Base-by-base conservation (phyloP, 2,888 invertebrate genomes). In the Parnassius glacialis region DNA sequence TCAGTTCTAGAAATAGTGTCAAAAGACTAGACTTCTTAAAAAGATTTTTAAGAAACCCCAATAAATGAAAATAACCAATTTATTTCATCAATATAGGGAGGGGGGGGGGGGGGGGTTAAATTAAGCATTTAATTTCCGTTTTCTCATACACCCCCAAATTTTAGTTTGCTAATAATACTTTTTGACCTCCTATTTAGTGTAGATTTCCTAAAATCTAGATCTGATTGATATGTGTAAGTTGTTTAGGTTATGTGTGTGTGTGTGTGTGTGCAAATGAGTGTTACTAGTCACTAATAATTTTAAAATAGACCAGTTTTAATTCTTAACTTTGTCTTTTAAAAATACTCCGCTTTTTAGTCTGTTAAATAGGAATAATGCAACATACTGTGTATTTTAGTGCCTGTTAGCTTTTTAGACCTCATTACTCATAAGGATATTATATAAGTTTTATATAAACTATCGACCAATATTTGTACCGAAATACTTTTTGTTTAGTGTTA, bases 311-410 rank as follows among this genome's bases (percentile, higher is more conserved):
- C 25, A 52, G 34, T 11, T 10, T 59, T 53, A 11, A 12, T 57
- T 16, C 42, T 20, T 12, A 20, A 50, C 2, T 57, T 48, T 20
- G 10, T 13, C 2, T 56, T 10, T 56, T 2, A 7, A 13, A 9
- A 41, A 20, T n/a, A 34, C 43, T 34, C 16, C 11, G 59, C 59
- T 53, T 41, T 16, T n/a, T 48, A 13, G 13, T 48, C 48, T 13
- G 7, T 25, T 34, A 25, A 3, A 47, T 9, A 55, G 11, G 13
- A 50, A 51, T 16, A 61, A 48, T 61, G 47, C 50, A 60, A 56
- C 57, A 52, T 47, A 60, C 62, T 64, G 57, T 64, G 62, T 59
- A 64, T 51, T 52, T 57, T 65, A 59, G 64, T 62, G 62, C 64
- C 60, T 62, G 52, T 52, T 64, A 57, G 61, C 56, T 61, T 55